Base-by-base conservation (phyloP, 2,888 invertebrate species). In the Leucozona laternaria region DNA sequence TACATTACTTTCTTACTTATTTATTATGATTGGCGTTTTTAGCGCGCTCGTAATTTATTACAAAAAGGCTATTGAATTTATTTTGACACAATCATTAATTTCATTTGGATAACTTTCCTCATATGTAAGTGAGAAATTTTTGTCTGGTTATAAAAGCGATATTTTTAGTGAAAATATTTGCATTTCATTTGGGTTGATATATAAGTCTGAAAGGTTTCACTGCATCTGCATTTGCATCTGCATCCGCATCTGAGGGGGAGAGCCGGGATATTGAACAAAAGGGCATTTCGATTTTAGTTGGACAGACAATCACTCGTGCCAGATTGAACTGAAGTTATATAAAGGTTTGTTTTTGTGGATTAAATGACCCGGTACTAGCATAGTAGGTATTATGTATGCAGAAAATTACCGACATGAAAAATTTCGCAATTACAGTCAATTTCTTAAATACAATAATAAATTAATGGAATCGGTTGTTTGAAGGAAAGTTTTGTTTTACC, bases 11-110 rank as follows among this genome's bases (percentile, higher is more conserved):
- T 48, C 48, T 34, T 20, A 37, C 31, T 28, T 53, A 71, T 66
- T 66, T 48, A 66, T 66, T 48, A 57, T 83, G 79, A 79, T 79
- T 83, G 75, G 76, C 71, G 62, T 68, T 77, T 85, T 77, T 77
- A 72, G 79, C 70, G 80, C 71, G 53, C 64, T 66, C 48, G 48
- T 66, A 45, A 79, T 72, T 76, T 71, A 55, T 70, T 79, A 76
- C 75, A 79, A 71, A 79, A 53, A 31, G 31, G 57, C 75, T 71
- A 79, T 80, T 76, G 72, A 77, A 80, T 60, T 66, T 60, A 66
- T 80, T 84, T 80, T 77, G 84, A 84, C 84, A 79, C 66, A 76
- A 60, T 80, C 79, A 73, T 82, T 82, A 66, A 72, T 72, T 77
- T 66, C 57, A 28, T 70, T 57, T 20, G 20, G 64, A 72, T 66